Percentiles rank a stretch among this genome's conserved stretches.
phyloP scores from a whole-genome alignment of 2,797 vertebrate genomes.

The Squalus acanthias region DNA sequence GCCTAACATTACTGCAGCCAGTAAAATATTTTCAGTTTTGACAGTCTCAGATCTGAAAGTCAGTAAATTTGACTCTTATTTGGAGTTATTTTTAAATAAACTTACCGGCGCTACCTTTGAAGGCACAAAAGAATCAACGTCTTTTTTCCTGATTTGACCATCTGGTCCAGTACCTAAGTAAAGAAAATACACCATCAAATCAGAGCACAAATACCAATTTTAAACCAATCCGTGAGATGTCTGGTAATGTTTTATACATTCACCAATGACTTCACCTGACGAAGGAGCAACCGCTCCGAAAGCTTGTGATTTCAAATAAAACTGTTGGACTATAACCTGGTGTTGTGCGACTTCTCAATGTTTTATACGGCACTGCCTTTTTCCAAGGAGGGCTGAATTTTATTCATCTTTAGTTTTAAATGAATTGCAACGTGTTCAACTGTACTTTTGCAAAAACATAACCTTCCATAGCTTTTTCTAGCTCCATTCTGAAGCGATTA shows the following conservation, averaged over 20 bases:
- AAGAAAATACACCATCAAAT: neutral
- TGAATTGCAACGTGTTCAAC: neutral
- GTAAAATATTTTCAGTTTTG: too few species aligned
- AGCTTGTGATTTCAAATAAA: too few species aligned
- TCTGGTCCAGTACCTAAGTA: constrained; percentile 83
- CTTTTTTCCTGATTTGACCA: constrained; percentile 86
- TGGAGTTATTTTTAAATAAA: constrained; percentile 40
- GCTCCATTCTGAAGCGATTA: neutral
- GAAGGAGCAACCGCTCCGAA: too few species aligned
- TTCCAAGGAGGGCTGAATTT: neutral
- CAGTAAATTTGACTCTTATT: neutral
- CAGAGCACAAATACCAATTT: neutral
- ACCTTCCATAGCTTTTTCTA: neutral
- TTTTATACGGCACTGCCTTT: neutral
- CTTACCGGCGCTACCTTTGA: constrained; percentile 75
- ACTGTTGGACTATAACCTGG: too few species aligned
- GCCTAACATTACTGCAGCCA: neutral
- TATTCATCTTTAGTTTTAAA: neutral
- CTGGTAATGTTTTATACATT: neutral
- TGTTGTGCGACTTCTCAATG: too few species aligned
- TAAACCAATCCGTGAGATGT: neutral
- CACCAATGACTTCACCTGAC: too few species aligned
- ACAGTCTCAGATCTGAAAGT: neutral
- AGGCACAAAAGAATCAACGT: constrained; percentile 86
- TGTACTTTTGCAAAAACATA: neutral